A percentile compares a stretch with the other conserved stretches of the same genome.
These are phyloP conservation scores for Oreochromis tanganicae DNA, from an alignment of 2,113 vertebrate genomes.

Conservation along the genomic window DNA sequence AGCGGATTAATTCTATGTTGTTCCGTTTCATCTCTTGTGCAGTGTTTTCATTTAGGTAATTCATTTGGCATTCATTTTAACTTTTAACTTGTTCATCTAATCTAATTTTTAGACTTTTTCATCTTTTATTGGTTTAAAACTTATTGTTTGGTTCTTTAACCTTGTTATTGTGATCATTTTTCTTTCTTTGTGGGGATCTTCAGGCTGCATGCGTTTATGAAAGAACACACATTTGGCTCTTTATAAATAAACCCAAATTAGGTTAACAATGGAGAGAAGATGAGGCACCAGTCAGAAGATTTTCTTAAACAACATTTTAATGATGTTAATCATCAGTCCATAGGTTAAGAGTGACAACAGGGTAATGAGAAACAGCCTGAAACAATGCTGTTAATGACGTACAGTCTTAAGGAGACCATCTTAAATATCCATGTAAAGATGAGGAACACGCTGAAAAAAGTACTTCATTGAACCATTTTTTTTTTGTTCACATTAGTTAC, in stretches of 20 bases:
- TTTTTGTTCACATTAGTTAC: slow-evolving; percentile 83
- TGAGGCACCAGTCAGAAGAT: background rate
- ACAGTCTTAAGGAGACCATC: slow-evolving; percentile 57
- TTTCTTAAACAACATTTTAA: slow-evolving; percentile 74
- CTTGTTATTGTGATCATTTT: background rate
- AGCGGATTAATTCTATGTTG: background rate
- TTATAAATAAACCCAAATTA: background rate
- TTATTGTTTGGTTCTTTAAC: background rate
- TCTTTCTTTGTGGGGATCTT: background rate
- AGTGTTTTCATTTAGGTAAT: background rate
- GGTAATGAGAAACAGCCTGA: slow-evolving; percentile 64
- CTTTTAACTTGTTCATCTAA: background rate
- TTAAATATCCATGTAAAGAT: slow-evolving; percentile 71
- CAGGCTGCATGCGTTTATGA: background rate
- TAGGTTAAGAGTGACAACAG: slow-evolving; percentile 58
- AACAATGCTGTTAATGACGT: slow-evolving; percentile 61
- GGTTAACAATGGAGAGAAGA: background rate
- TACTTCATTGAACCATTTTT: slow-evolving; percentile 76
- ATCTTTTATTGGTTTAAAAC: background rate
- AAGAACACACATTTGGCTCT: background rate
- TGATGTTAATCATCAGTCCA: slow-evolving; percentile 72
- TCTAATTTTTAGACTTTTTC: background rate
- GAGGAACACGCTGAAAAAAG: slow-evolving; percentile 62
- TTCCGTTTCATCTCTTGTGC: background rate
- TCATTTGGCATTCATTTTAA: background rate